Conservation (phyloP, 2,888 invertebrate species). For the Plebejus anna region DNA sequence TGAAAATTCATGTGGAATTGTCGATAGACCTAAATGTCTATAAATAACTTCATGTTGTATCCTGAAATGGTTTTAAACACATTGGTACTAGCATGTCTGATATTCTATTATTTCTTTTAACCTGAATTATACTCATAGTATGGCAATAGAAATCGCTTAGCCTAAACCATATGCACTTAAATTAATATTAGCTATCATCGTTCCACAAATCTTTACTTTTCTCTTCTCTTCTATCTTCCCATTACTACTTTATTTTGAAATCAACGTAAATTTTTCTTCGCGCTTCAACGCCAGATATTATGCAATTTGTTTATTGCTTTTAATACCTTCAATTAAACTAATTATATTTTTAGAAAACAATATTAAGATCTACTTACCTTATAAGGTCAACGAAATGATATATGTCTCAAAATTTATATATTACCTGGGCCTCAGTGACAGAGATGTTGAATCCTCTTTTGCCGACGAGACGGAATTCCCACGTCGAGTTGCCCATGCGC, state of each 20-base stretch:
- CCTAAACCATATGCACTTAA: background rate
- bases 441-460: slow-evolving; percentile 87
- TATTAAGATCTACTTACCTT: background rate
- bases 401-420: background rate
- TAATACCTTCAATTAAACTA: background rate
- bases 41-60: too few species aligned
- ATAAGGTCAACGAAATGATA: background rate
- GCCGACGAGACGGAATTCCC: slow-evolving; percentile 89
- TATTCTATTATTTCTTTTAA: too few species aligned
- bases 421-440: slow-evolving; percentile 68
- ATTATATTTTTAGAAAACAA: background rate
- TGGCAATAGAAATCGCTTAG: too few species aligned
- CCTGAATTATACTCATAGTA: too few species aligned
- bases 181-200: background rate
- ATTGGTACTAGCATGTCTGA: too few species aligned
- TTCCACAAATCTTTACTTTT: background rate
- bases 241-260: background rate
- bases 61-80: too few species aligned
- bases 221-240: background rate
- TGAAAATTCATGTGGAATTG: too few species aligned
- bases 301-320: background rate
- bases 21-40: too few species aligned
- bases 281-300: background rate
- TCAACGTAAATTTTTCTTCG: background rate
- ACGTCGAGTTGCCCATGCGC: slow-evolving; percentile 81